A percentile compares a stretch with the other conserved stretches of the same genome.
Conservation (phyloP, 1,140 invertebrate species). For the Diploscapter pachys region DNA sequence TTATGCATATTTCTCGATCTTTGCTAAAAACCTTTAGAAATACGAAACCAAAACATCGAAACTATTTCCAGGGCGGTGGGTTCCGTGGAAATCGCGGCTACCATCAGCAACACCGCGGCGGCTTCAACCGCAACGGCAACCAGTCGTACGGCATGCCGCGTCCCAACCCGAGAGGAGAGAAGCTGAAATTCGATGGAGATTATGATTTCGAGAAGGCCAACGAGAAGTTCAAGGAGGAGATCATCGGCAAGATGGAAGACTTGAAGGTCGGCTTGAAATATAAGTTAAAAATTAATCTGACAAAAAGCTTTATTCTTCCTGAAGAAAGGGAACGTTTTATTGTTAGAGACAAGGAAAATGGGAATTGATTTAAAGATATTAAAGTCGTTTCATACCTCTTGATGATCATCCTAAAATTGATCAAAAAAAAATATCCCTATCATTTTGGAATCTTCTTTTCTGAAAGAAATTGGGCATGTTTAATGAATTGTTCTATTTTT, state of each 20-base stretch:
- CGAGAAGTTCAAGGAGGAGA: constrained; percentile 66
- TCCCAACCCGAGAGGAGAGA: constrained; percentile 63
- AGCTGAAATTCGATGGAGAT: constrained; percentile 86
- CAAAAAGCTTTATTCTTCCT: no score
- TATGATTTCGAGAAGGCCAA: constrained; percentile 97
- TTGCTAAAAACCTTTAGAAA: background rate
- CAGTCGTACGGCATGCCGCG: constrained; percentile 35
- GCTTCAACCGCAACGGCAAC: constrained; percentile 42
- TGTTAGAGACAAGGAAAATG: no score
- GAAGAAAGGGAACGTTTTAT: no score
- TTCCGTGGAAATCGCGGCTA: background rate
- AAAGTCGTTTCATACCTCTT: background rate
- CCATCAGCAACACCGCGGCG: constrained; percentile 57
- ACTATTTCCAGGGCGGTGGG: background rate
- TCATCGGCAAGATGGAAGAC: background rate
- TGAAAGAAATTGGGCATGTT: background rate
- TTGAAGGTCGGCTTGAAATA: constrained; percentile 1
- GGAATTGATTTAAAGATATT: background rate
- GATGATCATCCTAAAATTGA: no score
- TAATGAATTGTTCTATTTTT: constrained; percentile 15
- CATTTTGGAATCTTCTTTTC: constrained; percentile 9
- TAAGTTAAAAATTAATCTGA: background rate
- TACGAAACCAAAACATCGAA: background rate
- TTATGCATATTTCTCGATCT: background rate
- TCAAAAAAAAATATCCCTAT: background rate